Evolutionary conservation across 2,113 vertebrate species (phyloP).

Genomic region (Sorex araneus): DNA sequence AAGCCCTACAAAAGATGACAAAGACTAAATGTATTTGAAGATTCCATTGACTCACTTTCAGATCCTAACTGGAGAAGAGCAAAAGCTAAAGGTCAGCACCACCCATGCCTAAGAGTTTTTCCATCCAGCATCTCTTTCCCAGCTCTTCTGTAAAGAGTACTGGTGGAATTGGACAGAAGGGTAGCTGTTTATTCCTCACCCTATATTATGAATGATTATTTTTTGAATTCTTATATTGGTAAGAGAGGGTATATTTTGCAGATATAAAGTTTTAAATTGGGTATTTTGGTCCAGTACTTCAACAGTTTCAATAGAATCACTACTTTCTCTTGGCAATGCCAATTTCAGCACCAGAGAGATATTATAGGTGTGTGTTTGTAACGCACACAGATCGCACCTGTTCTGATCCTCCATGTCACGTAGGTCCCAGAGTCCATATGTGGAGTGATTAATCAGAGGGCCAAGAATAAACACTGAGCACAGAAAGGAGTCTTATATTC

Average conservation of each 20-base stretch:
- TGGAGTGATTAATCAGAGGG: no score
- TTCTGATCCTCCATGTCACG: no score
- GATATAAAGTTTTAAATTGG: background rate
- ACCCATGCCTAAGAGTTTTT: fast-evolving
- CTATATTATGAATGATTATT: background rate
- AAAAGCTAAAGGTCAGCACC: background rate
- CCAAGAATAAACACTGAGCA: no score
- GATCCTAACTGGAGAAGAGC: background rate
- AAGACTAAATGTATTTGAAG: background rate
- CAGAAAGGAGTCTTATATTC: no score
- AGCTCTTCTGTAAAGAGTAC: background rate
- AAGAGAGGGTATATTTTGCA: background rate
- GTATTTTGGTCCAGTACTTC: background rate
- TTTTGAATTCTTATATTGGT: background rate
- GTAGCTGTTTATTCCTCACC: background rate
- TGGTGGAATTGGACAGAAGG: background rate
- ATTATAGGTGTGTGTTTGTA: no score
- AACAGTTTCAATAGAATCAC: background rate
- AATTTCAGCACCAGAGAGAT: background rate
- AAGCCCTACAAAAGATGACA: no score
- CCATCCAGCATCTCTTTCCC: background rate
- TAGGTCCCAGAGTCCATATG: no score
- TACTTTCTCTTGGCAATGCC: background rate
- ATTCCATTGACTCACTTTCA: background rate
- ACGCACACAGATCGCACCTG: no score